Evolutionary conservation across 2,113 vertebrate species (phyloP).

Genomic region (Rhinichthys klamathensis): DNA sequence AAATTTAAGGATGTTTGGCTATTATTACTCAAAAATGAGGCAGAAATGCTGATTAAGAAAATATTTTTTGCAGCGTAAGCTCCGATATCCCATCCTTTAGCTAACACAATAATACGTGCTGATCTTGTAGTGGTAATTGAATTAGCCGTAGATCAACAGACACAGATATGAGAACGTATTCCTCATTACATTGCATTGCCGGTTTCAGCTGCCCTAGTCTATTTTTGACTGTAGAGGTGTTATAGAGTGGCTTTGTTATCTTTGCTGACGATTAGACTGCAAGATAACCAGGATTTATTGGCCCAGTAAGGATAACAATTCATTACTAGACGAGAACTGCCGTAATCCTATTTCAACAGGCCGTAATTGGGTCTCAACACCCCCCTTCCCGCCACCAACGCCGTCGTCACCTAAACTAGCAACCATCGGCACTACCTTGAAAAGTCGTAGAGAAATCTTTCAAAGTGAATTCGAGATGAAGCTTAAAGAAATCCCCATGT

Average conservation of each 20-base stretch:
- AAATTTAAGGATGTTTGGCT: not conserved
- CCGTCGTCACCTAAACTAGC: not conserved
- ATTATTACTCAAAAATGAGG: not conserved
- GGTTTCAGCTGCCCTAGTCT: slow-evolving; percentile 3
- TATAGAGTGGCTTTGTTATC: slow-evolving; percentile 30
- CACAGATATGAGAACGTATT: slow-evolving; percentile 15
- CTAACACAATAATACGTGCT: slow-evolving; percentile 31
- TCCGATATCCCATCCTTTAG: not conserved
- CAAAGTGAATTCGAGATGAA: slow-evolving; percentile 26
- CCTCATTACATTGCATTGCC: slow-evolving; percentile 24
- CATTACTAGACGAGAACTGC: slow-evolving; percentile 42
- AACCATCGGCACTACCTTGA: not conserved
- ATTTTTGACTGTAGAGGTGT: slow-evolving; percentile 34
- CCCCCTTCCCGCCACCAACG: not conserved
- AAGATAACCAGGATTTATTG: slow-evolving; percentile 56
- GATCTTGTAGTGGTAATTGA: slow-evolving; percentile 32
- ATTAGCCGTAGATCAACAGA: slow-evolving; percentile 43
- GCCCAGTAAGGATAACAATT: slow-evolving; percentile 42
- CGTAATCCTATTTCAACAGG: slow-evolving; percentile 47
- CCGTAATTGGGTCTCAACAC: slow-evolving; percentile 44
- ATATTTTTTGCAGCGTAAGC: not conserved
- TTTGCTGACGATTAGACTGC: slow-evolving; percentile 28
- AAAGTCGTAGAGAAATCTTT: slow-evolving; percentile 14
- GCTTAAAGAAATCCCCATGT: slow-evolving; percentile 34
- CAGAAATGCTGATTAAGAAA: not conserved